Conservation (phyloP, 2,888 invertebrate genomes). For the Artemia sp. region DNA sequence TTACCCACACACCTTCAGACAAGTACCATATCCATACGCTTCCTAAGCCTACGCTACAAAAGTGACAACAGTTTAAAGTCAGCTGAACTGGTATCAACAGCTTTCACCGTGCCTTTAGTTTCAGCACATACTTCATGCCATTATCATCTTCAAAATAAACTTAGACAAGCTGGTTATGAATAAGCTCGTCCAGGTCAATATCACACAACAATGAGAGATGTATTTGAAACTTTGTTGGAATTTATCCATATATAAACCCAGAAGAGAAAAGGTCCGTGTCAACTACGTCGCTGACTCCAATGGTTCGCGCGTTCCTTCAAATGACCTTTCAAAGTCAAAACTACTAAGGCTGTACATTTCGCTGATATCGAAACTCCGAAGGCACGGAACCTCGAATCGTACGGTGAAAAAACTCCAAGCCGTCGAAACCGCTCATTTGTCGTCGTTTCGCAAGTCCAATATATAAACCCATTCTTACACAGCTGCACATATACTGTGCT, state of each 20-base stretch:
- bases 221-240: conserved; percentile 33
- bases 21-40: conserved; percentile 24
- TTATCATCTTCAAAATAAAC: conserved; percentile 27
- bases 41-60: conserved; percentile 25
- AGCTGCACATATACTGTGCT: background rate
- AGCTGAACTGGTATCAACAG: conserved; percentile 21
- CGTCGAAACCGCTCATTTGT: background rate
- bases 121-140: conserved; percentile 26
- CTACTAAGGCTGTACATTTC: conserved; percentile 24
- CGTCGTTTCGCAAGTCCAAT: background rate
- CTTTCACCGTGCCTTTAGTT: conserved; percentile 24
- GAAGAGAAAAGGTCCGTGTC: conserved; percentile 32
- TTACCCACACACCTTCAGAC: conserved; percentile 15
- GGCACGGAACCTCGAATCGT: background rate
- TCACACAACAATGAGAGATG: conserved; percentile 28
- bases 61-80: conserved; percentile 21
- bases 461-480: background rate
- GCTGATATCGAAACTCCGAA: conserved; percentile 13
- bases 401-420: background rate
- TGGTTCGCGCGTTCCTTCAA: conserved; percentile 34
- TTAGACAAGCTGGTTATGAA: conserved; percentile 33
- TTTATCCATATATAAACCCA: conserved; percentile 35
- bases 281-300: conserved; percentile 35
- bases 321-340: conserved; percentile 31
- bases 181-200: conserved; percentile 28